These are phyloP conservation scores for Molossus molossus DNA, from an alignment of 2,797 vertebrate species.

Conservation along the genomic window DNA sequence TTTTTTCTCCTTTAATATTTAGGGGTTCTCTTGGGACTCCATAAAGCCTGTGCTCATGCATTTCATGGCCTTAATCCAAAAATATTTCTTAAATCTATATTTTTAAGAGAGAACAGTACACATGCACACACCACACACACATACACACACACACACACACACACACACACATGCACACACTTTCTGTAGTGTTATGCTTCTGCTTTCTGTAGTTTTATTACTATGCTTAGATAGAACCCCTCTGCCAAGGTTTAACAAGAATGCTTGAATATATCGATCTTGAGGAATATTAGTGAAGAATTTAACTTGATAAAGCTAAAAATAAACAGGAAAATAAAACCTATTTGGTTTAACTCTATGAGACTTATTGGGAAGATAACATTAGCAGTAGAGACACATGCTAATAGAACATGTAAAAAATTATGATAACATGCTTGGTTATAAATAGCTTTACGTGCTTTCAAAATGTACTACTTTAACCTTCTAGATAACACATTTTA, in stretches of 20 bases:
- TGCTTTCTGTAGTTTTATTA: slow-evolving; percentile 16
- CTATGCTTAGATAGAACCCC: neutral
- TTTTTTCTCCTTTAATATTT: slow-evolving; percentile 3
- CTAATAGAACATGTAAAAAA: neutral
- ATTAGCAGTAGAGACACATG: neutral
- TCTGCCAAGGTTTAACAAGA: neutral
- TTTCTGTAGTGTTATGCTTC: neutral
- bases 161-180: neutral
- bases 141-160: neutral
- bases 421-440: neutral
- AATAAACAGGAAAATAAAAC: slow-evolving; percentile 28
- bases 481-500: neutral
- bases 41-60: neutral
- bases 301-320: neutral
- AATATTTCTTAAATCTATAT: slow-evolving; percentile 37
- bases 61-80: slow-evolving; percentile 30
- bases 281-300: slow-evolving; percentile 24
- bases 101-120: neutral
- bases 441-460: slow-evolving; percentile 18
- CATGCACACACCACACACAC: no score
- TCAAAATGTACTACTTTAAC: neutral
- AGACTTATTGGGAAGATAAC: neutral
- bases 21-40: neutral
- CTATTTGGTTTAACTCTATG: neutral
- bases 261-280: slow-evolving; percentile 19